Percentiles rank a stretch among this genome's conserved stretches.
phyloP scores from a whole-genome alignment of 2,888 invertebrate species.

The Seladonia tumulorum region DNA sequence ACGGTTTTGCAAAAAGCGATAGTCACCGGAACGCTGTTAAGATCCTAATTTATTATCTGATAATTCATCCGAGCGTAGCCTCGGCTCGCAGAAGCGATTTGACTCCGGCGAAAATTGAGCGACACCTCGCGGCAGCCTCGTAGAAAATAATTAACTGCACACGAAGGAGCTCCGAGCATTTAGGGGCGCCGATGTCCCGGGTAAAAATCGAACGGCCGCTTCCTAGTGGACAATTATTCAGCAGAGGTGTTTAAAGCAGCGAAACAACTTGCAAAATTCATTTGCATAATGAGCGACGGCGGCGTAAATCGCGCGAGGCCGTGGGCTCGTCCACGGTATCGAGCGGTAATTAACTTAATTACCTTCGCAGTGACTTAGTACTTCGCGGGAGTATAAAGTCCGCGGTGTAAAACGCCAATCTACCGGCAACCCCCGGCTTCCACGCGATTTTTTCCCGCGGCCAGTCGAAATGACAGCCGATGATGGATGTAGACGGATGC shows the following conservation, averaged over 20 bases:
- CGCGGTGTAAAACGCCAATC: conserved; percentile 25
- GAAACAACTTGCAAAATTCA: conserved; percentile 52
- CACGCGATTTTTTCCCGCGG: conserved; percentile 28
- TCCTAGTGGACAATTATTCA: conserved; percentile 39
- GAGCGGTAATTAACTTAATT: conserved; percentile 74
- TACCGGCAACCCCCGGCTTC: conserved; percentile 7
- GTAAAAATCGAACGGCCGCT: conserved; percentile 20
- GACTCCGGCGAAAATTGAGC: conserved; percentile 4
- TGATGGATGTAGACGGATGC: conserved; percentile 63
- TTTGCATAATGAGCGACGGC: conserved; percentile 56
- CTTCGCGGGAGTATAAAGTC: conserved; percentile 41
- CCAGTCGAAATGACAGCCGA: conserved; percentile 59
- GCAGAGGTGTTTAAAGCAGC: conserved; percentile 14
- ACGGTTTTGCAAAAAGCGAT: conserved; percentile 20
- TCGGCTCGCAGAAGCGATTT: neutral
- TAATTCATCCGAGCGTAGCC: conserved; percentile 20
- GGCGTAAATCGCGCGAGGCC: conserved; percentile 48
- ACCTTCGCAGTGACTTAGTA: conserved; percentile 62
- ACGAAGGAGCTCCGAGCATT: neutral
- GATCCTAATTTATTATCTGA: conserved; percentile 31
- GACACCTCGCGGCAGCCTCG: conserved; percentile 1
- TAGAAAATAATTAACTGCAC: conserved; percentile 38
- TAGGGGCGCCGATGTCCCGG: conserved; percentile 13
- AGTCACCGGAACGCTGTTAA: neutral
- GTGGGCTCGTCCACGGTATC: conserved; percentile 57